Evolutionary conservation across 2,113 vertebrate genomes (phyloP).

Genomic region (Haplochromis vanheusdeni): DNA sequence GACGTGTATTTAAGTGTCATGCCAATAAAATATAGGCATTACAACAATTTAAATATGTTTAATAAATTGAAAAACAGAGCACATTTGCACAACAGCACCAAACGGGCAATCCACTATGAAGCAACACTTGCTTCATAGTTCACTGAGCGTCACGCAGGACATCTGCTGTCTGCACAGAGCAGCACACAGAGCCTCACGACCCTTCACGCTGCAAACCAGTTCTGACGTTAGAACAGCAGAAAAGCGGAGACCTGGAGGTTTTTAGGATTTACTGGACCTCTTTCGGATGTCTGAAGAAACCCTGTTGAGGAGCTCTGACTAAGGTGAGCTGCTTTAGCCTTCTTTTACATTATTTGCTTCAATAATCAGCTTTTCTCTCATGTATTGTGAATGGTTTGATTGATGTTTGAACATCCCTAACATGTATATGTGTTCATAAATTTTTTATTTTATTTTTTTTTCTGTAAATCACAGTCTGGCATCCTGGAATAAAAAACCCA

Average conservation of each 20-base stretch:
- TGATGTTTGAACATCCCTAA: background rate
- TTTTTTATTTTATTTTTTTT: background rate
- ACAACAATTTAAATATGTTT: background rate
- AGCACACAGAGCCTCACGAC: background rate
- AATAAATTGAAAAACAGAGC: background rate
- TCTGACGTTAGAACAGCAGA: background rate
- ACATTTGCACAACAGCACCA: background rate
- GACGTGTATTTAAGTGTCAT: background rate
- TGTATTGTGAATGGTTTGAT: background rate
- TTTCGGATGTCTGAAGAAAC: background rate
- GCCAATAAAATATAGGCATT: background rate
- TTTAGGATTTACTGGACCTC: background rate
- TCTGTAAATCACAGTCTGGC: background rate
- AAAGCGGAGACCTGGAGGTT: background rate
- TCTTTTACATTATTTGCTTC: background rate
- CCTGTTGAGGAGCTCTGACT: background rate
- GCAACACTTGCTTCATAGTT: background rate
- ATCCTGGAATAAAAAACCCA: background rate
- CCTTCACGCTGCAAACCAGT: background rate
- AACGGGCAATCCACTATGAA: background rate
- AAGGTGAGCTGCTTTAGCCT: conserved; percentile 3
- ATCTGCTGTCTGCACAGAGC: conserved; percentile 34
- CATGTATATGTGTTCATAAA: background rate
- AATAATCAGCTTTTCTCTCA: background rate
- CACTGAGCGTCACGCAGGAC: conserved; percentile 23